Base-by-base conservation (phyloP, 2,888 invertebrate species). In the Sesia bembeciformis region DNA sequence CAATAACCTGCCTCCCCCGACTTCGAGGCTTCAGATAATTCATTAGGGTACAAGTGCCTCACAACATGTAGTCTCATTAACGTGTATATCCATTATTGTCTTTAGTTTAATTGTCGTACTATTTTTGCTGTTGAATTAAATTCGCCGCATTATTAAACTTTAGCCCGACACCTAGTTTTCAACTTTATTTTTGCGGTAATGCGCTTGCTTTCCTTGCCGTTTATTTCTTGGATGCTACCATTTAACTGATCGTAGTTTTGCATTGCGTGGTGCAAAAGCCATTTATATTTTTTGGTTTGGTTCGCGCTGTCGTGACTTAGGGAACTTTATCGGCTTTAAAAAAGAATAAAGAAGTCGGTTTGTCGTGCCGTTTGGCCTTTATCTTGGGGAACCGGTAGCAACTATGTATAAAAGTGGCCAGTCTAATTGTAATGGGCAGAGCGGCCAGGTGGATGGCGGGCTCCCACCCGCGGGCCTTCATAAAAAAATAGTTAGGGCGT, bases 221-320 rank as follows among this genome's bases (percentile, higher is more conserved):
- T 76, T 78, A 68, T 80, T 84, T 81, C 79, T 69, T 61, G 65
- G 71, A 70, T 67, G 72, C 75, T 76, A 75, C 77, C 62, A 74
- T 81, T 77, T 76, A 81, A 79, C 80, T 76, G 82, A 78, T 79
- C 72, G 74, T 70, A 72, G 76, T 68, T 76, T 73, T 68, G 72
- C 70, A 68, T 78, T 67, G 77, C 74, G 76, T 76, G 74, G 78
- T 74, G 70, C 70, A 64, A 68, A 66, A 63, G 59, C 60, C 60
- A 69, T 69, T 77, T 79, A 77, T 75, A 68, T 74, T 77, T 72
- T 70, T 69, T 60, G 66, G 63, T 59, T 59, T 64, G 62, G 40
- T 23, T 62, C 59, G 64, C 66, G 59, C 60, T 71, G 70, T 81
- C 78, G 81, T 81, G 80, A 79, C 77, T 81, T 67, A 66, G 60